These are phyloP conservation scores for Eilema caniola DNA, from an alignment of 2,888 invertebrate genomes.

Conservation along the genomic window DNA sequence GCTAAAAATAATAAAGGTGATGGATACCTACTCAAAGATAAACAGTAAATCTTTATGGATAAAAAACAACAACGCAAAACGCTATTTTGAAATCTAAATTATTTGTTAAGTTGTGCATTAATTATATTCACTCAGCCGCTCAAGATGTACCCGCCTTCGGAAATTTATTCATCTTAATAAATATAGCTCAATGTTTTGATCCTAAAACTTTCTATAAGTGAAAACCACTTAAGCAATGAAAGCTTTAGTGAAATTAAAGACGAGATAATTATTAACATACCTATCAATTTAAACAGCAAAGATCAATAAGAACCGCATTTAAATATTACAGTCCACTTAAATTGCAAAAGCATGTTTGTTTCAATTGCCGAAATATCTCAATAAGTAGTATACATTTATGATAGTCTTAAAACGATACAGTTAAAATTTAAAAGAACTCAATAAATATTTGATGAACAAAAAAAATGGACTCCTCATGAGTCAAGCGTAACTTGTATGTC, in stretches of 20 bases:
- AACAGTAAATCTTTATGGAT: background rate
- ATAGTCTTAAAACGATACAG: constrained; percentile 17
- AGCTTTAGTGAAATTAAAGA: constrained; percentile 1
- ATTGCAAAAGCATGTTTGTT: background rate
- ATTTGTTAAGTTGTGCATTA: background rate
- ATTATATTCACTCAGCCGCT: background rate
- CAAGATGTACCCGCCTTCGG: background rate
- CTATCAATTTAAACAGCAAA: background rate
- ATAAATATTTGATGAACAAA: constrained; percentile 33
- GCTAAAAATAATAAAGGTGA: too few relatives aligned
- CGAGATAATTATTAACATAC: background rate
- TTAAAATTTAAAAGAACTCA: constrained; percentile 21
- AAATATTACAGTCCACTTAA: background rate
- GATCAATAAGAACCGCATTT: background rate
- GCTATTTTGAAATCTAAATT: background rate
- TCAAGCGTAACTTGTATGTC: constrained; percentile 47
- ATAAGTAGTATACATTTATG: background rate
- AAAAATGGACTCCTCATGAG: constrained; percentile 45
- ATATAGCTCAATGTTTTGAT: background rate
- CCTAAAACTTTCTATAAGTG: background rate
- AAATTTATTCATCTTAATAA: background rate
- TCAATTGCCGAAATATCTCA: constrained; percentile 5
- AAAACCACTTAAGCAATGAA: constrained; percentile 1
- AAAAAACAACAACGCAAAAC: background rate
- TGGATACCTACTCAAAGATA: too few relatives aligned